phyloP scores from a whole-genome alignment of 1,140 invertebrate species.

The Mesaphorura yosii region DNA sequence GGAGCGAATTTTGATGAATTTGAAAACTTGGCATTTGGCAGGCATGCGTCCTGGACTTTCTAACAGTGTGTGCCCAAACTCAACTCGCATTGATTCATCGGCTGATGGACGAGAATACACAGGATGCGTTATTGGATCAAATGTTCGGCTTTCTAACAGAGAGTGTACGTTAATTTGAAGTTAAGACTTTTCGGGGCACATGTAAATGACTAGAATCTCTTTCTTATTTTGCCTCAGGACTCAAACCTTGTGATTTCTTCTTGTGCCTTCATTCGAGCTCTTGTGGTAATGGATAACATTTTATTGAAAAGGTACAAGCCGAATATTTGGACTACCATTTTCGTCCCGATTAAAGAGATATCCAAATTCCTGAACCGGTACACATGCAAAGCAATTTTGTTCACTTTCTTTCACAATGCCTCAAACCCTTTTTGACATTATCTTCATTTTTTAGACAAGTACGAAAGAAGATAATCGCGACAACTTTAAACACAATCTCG shows the following conservation, averaged over 20 bases:
- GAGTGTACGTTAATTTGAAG: constrained; percentile 5
- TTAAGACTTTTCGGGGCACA: neutral
- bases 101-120: constrained; percentile 21
- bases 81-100: constrained; percentile 23
- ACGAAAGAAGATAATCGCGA: constrained; percentile 6
- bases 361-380: neutral
- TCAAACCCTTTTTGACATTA: neutral
- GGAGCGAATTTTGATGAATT: no score
- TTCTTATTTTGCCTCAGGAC: constrained; percentile 10
- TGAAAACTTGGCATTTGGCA: neutral
- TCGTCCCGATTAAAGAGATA: constrained; percentile 15
- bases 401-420: neutral
- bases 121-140: constrained; percentile 7
- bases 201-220: neutral
- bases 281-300: constrained; percentile 13
- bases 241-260: constrained; percentile 11
- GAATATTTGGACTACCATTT: constrained; percentile 10
- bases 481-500: neutral
- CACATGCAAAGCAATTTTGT: neutral
- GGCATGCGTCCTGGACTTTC: constrained; percentile 23
- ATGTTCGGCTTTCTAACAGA: constrained; percentile 20
- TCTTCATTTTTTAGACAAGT: neutral
- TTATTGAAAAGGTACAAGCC: constrained; percentile 10
- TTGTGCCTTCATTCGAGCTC: constrained; percentile 16
- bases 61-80: constrained; percentile 21